Conservation (phyloP, 2,888 invertebrate genomes). For the Caenorhabditis macrosperma region DNA sequence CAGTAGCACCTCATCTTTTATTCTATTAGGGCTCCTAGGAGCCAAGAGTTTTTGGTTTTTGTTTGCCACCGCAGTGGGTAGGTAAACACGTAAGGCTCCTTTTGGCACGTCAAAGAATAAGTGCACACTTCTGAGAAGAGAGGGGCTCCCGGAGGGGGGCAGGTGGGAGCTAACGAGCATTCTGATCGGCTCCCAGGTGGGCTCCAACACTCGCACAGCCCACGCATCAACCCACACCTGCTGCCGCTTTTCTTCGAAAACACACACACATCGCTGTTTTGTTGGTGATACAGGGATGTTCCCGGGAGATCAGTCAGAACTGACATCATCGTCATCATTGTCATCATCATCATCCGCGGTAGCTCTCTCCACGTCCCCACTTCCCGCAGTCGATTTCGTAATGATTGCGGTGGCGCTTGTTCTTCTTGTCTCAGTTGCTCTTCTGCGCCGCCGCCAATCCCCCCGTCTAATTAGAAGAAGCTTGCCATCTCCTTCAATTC, state of each 20-base stretch:
- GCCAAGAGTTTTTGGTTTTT: not conserved
- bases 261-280: too few relatives aligned
- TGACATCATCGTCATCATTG: too few relatives aligned
- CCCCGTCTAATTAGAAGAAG: constrained; percentile 40
- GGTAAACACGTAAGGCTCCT: constrained; percentile 20
- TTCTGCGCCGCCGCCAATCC: constrained; percentile 26
- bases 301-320: too few relatives aligned
- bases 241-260: too few relatives aligned
- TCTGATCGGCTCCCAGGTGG: too few relatives aligned
- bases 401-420: constrained; percentile 32
- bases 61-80: constrained; percentile 10
- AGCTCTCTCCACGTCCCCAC: not conserved
- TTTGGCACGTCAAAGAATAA: constrained; percentile 6
- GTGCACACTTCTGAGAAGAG: not conserved
- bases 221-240: too few relatives aligned
- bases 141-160: not conserved
- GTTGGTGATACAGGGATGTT: too few relatives aligned
- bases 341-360: too few relatives aligned
- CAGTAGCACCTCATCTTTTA: constrained; percentile 32
- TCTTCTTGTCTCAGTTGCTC: constrained; percentile 12
- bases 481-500: constrained; percentile 29
- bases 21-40: constrained; percentile 36
- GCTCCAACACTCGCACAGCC: too few relatives aligned
- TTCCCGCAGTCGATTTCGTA: constrained; percentile 9
- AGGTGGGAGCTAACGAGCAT: too few relatives aligned